Conservation (phyloP, 2,888 invertebrate species). For the Gymnocheta viridis region DNA sequence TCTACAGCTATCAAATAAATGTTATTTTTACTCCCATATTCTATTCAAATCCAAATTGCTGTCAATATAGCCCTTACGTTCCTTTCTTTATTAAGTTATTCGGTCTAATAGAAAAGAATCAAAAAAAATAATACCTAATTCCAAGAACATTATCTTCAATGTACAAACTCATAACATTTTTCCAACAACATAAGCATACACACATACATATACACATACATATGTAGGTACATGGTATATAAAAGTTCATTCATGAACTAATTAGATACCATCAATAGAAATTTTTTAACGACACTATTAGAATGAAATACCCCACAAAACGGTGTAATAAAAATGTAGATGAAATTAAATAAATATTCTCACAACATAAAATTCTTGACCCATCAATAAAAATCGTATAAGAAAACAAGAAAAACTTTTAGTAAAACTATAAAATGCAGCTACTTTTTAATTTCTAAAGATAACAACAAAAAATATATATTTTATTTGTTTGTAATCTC, state of each 20-base stretch:
- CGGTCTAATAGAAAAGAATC: background rate
- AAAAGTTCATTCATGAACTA: constrained; percentile 44
- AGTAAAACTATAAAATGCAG: constrained; percentile 34
- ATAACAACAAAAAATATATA: background rate
- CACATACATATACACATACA: background rate
- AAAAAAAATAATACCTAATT: background rate
- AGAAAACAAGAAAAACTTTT: constrained; percentile 13
- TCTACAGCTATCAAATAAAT: background rate
- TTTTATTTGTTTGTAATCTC: constrained; percentile 34
- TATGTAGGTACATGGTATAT: background rate
- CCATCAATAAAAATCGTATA: background rate
- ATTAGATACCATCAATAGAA: constrained; percentile 41
- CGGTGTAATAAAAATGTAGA: constrained; percentile 12
- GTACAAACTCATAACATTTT: background rate
- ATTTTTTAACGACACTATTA: constrained; percentile 23
- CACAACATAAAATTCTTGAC: constrained; percentile 30
- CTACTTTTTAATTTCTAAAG: constrained; percentile 10
- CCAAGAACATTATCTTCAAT: constrained; percentile 3
- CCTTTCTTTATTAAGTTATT: background rate
- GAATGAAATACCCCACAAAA: constrained; percentile 16
- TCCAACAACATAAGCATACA: background rate
- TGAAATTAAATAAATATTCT: constrained; percentile 35
- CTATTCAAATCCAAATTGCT: background rate
- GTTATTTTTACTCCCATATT: background rate
- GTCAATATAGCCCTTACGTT: background rate